phyloP scores from a whole-genome alignment of 2,888 invertebrate species.

The Mimachlamys varia region DNA sequence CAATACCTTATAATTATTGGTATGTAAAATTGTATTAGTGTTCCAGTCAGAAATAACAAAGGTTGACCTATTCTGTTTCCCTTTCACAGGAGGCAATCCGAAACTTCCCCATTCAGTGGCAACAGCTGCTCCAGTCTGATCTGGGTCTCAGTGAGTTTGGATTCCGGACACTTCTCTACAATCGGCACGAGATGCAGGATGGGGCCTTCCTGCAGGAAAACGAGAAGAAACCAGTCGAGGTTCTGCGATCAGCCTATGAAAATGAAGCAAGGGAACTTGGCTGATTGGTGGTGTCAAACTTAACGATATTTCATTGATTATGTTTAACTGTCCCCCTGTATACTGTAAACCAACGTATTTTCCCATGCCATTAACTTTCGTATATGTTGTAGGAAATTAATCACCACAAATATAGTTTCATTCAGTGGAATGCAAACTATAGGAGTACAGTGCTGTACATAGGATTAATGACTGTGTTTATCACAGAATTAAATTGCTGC shows the following conservation, averaged over 20 bases:
- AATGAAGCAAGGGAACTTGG: slow-evolving; percentile 66
- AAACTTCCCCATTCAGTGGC: slow-evolving; percentile 71
- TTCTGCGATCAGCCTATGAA: slow-evolving; percentile 71
- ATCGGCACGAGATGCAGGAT: slow-evolving; percentile 78
- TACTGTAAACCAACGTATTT: too few relatives aligned
- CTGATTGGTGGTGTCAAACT: slow-evolving; percentile 23
- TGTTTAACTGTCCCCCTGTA: background rate
- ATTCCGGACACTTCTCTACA: slow-evolving; percentile 73
- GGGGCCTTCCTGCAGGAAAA: slow-evolving; percentile 75
- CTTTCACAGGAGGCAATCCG: slow-evolving; percentile 69
- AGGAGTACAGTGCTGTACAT: too few relatives aligned
- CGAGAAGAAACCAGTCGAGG: slow-evolving; percentile 77
- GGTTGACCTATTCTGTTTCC: background rate
- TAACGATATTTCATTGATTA: background rate
- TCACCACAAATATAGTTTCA: too few relatives aligned
- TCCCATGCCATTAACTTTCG: too few relatives aligned
- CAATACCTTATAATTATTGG: too few relatives aligned
- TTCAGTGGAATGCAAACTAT: too few relatives aligned
- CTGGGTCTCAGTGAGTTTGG: slow-evolving; percentile 77
- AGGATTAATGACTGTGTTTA: too few relatives aligned
- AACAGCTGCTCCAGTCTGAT: slow-evolving; percentile 74
- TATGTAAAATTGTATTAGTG: too few relatives aligned
- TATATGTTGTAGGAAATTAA: too few relatives aligned
- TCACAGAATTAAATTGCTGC: too few relatives aligned
- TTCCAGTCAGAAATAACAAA: too few relatives aligned